Evolutionary conservation across 2,797 vertebrate genomes (phyloP).

Genomic region (Molossus alvarezi): DNA sequence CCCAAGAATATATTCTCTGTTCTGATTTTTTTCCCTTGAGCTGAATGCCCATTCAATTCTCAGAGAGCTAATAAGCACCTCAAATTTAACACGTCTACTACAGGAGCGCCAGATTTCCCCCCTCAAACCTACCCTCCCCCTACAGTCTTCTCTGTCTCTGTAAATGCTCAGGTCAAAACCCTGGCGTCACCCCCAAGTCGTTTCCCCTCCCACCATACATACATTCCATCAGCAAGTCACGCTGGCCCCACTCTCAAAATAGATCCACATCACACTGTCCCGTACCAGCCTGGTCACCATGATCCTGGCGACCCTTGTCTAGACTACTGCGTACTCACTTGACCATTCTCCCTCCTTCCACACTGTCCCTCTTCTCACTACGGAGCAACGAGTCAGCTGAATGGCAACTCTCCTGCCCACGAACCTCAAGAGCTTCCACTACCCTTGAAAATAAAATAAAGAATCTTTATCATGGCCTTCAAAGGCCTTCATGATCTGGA

Average conservation of each 20-base stretch:
- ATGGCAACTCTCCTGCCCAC: neutral
- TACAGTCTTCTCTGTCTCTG: neutral
- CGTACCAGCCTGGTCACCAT: neutral
- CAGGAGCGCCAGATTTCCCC: neutral
- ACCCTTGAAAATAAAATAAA: neutral
- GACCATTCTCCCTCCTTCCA: neutral
- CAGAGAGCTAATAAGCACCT: neutral
- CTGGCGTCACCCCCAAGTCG: neutral
- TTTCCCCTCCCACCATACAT: neutral
- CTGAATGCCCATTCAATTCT: neutral
- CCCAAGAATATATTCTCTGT: neutral
- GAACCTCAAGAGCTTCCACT: neutral
- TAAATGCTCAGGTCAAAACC: neutral
- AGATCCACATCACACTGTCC: neutral
- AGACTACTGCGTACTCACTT: too few relatives aligned
- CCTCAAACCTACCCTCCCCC: neutral
- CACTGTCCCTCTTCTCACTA: neutral
- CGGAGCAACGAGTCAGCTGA: neutral
- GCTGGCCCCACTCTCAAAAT: neutral
- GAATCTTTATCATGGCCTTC: neutral
- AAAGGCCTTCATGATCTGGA: neutral
- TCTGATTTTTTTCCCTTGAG: neutral
- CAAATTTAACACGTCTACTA: neutral
- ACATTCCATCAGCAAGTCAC: neutral
- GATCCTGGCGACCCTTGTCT: neutral